phyloP scores from a whole-genome alignment of 2,888 invertebrate species.

The Cerastis rubricosa region DNA sequence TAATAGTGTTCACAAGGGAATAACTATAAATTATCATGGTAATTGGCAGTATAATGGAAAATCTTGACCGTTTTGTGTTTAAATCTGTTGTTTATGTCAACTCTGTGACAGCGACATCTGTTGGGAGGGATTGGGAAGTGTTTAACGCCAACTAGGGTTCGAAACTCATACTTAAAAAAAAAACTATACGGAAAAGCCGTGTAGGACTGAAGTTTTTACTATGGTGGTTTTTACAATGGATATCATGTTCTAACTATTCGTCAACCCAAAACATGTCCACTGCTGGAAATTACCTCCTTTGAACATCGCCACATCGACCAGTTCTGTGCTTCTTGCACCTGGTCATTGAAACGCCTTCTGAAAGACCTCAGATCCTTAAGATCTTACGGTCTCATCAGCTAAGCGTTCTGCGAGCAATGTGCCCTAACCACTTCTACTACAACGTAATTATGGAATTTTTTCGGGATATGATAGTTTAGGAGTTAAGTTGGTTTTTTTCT shows the following conservation, averaged over 20 bases:
- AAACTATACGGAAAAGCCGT: no score
- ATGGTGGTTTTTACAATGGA: not conserved
- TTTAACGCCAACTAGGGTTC: slow-evolving; percentile 39
- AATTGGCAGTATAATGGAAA: slow-evolving; percentile 59
- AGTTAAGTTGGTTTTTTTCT: no score
- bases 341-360: no score
- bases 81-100: slow-evolving; percentile 38
- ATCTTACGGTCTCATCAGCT: not conserved
- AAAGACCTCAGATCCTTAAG: not conserved
- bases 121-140: slow-evolving; percentile 22
- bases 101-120: slow-evolving; percentile 39
- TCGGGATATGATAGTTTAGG: not conserved
- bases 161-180: not conserved
- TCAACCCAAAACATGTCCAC: not conserved
- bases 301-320: not conserved
- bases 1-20: slow-evolving; percentile 60
- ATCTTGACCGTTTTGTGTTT: slow-evolving; percentile 21
- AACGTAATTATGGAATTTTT: not conserved
- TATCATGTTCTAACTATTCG: not conserved
- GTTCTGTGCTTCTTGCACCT: not conserved
- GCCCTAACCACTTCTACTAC: not conserved
- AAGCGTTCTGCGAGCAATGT: not conserved
- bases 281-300: no score
- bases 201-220: not conserved
- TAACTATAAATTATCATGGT: slow-evolving; percentile 54